Evolutionary conservation across 2,888 invertebrate species (phyloP).

Genomic region (Argyresthia albistria): DNA sequence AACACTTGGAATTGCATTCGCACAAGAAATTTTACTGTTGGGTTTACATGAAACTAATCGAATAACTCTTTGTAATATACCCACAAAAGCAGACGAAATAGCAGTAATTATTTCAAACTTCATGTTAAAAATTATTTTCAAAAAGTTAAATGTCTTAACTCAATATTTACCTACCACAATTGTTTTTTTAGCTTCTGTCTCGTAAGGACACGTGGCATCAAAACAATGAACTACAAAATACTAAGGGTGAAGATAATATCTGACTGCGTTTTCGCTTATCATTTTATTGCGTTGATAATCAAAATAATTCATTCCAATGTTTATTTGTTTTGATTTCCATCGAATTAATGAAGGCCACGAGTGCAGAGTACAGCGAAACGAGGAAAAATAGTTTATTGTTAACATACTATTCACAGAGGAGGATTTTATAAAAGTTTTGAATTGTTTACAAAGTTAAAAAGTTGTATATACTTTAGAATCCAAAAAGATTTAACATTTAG

Average conservation of each 20-base stretch:
- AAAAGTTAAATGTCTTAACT: too few species aligned
- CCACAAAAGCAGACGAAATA: not conserved
- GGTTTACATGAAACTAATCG: constrained; percentile 8
- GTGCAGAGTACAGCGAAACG: not conserved
- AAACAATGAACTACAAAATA: too few species aligned
- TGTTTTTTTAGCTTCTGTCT: too few species aligned
- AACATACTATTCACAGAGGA: not conserved
- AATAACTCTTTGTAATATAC: not conserved
- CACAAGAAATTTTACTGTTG: constrained; percentile 16
- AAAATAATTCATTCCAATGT: too few species aligned
- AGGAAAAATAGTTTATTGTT: not conserved
- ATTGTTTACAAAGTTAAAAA: not conserved
- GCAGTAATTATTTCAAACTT: not conserved
- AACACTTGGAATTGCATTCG: constrained; percentile 22
- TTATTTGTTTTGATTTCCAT: too few species aligned
- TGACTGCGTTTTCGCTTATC: too few species aligned
- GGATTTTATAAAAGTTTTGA: not conserved
- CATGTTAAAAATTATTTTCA: too few species aligned
- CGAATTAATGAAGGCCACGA: not conserved
- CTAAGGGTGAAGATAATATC: too few species aligned
- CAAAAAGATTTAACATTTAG: not conserved
- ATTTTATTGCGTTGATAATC: too few species aligned
- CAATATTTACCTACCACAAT: too few species aligned
- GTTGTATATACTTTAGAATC: not conserved
- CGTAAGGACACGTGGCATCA: too few species aligned